Evolutionary conservation across 2,888 invertebrate genomes (phyloP).

Genomic region (Drosophila aldrichi): DNA sequence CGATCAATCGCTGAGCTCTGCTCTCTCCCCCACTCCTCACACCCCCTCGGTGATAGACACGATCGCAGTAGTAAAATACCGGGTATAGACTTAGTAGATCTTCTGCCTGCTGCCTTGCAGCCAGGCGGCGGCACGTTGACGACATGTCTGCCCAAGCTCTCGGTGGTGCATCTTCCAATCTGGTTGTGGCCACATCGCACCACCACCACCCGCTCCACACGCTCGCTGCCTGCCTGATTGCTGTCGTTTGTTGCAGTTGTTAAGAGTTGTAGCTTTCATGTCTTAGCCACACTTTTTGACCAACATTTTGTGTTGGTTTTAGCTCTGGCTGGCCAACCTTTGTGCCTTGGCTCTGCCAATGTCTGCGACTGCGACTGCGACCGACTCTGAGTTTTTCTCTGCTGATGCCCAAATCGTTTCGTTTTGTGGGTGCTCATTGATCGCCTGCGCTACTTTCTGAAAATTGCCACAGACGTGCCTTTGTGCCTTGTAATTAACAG

Average conservation of each 20-base stretch:
- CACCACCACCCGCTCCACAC: conserved; percentile 1
- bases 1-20: conserved; percentile 77
- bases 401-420: conserved; percentile 64
- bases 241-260: conserved; percentile 81
- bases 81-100: conserved; percentile 77
- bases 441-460: conserved; percentile 77
- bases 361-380: conserved; percentile 15
- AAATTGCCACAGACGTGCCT: conserved; percentile 77
- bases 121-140: conserved; percentile 68
- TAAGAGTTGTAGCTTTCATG: conserved; percentile 82
- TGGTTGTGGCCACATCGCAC: conserved; percentile 42
- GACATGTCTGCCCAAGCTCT: conserved; percentile 74
- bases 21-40: conserved; percentile 2
- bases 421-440: conserved; percentile 75
- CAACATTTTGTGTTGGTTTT: conserved; percentile 70
- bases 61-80: conserved; percentile 81
- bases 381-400: conserved; percentile 11
- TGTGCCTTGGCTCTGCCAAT: conserved; percentile 30
- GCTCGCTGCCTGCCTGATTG: conserved; percentile 57
- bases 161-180: conserved; percentile 60
- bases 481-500: conserved; percentile 76
- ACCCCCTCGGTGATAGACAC: conserved; percentile 72
- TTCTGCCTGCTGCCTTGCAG: conserved; percentile 50
- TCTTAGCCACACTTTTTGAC: conserved; percentile 82
- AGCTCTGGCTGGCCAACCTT: conserved; percentile 30